Percentiles rank a stretch among this genome's conserved stretches.
Evolutionary conservation across 2,113 vertebrate genomes (phyloP).

Genomic region (Corvus moneduloides): DNA sequence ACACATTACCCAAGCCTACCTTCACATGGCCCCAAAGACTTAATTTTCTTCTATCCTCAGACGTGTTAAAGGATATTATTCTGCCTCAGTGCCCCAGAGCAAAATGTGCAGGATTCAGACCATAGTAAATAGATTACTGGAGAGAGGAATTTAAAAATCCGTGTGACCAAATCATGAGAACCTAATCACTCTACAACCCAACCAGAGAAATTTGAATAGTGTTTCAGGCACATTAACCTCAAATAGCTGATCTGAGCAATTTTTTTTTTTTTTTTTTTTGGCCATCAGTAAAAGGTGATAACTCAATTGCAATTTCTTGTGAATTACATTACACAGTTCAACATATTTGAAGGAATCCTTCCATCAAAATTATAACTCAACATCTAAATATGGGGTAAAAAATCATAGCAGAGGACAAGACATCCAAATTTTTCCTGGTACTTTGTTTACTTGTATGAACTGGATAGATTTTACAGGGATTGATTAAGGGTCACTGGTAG

Average conservation of each 20-base stretch:
- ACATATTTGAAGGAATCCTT: conserved; percentile 35
- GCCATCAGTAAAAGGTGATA: conserved; percentile 66
- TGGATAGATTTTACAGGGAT: neutral
- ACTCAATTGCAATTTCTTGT: conserved; percentile 61
- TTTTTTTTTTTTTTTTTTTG: conserved; percentile 27
- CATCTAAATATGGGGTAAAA: neutral
- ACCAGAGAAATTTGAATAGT: conserved; percentile 59
- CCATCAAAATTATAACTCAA: conserved; percentile 3
- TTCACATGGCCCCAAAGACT: neutral
- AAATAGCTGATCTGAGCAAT: conserved; percentile 53
- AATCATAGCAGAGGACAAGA: neutral
- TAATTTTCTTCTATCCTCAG: neutral
- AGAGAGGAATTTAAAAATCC: conserved; percentile 35
- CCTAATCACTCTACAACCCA: conserved; percentile 35
- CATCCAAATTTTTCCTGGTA: neutral
- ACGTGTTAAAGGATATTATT: neutral
- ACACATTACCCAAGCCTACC: neutral
- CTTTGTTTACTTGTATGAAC: neutral
- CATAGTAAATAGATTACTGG: conserved; percentile 23
- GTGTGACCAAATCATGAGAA: conserved; percentile 27
- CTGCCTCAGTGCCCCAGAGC: neutral
- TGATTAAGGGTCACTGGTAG: neutral
- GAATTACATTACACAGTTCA: conserved; percentile 51
- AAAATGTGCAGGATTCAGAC: conserved; percentile 18
- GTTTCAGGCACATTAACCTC: conserved; percentile 65